A percentile compares a stretch with the other conserved stretches of the same genome.
Conservation (phyloP, 2,113 vertebrate species). For the Hydrochoerus hydrochaeris region DNA sequence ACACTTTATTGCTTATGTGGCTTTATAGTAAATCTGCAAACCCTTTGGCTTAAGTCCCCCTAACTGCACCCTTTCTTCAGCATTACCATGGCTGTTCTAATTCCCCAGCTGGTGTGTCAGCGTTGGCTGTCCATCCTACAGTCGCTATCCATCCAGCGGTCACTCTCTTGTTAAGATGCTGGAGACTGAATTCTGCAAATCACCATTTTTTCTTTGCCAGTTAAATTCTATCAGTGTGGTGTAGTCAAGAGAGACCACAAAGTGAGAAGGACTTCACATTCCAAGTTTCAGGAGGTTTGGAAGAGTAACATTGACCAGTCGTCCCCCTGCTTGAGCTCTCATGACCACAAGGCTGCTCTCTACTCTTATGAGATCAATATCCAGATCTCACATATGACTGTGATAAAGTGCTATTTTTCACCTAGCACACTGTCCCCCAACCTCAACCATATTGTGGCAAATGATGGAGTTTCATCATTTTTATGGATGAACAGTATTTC, state of each 20-base stretch:
- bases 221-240: not conserved
- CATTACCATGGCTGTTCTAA: not conserved
- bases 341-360: not conserved
- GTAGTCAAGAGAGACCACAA: not conserved
- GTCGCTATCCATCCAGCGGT: not conserved
- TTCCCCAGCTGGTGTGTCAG: not conserved
- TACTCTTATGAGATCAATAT: not conserved
- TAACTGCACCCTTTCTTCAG: not conserved
- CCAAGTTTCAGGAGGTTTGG: not conserved
- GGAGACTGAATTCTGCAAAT: not conserved
- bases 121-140: not conserved
- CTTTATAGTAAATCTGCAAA: not conserved
- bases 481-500: not conserved
- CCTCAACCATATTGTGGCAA: not conserved
- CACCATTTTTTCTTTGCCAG: not conserved
- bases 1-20: not conserved
- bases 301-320: not conserved
- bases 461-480: not conserved
- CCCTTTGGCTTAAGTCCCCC: not conserved
- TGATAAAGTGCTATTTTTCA: not conserved
- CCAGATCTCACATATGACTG: not conserved
- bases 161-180: not conserved
- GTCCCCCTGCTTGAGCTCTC: not conserved
- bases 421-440: not conserved
- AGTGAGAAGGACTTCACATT: not conserved